Evolutionary conservation across 2,797 vertebrate genomes (phyloP), one percentile per base, ranked within the genome.

Genomic region (Falco berigora): DNA sequence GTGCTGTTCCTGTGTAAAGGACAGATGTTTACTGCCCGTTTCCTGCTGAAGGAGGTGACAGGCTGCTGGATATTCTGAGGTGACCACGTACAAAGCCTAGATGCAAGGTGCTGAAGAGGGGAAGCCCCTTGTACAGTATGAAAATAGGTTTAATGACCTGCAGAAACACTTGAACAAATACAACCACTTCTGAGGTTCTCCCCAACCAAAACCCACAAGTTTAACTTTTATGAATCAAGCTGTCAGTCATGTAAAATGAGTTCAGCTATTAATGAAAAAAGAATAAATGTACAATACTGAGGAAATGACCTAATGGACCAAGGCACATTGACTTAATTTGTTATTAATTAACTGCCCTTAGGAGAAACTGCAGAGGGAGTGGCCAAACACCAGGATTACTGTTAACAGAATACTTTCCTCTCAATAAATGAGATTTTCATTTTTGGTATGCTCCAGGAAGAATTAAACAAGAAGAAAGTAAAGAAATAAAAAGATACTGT

Each of bases 221-320:
- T 81, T 63, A 87, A 90, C 72, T 86, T 79, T 42, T 20, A 79
- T 13, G 32, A 82, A 81, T 88, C 75, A 81, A 78, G 47, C 78
- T 88, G 87, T 93, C 97, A 96, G 69, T 94, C 92, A 95, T 3
- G 72, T 61, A 81, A 96, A 97, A 93, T 69, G 53, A 95, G 88
- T 94, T 88, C 90, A 88, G 46, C 91, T 80, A 87, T 92, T 92
- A 96, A 86, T 90, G 72, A 90, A 96, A 96, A 96, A 96, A 80
- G 71, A 97, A 80, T 96, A 97, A 96, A 95, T 58, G 40, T 47
- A 86, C 71, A 91, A 77, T 76, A 75, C 95, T 58, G 87, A 97
- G 96, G 95, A 97, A 97, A 95, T 97, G 87, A 96, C 88, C 95
- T 95, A 97, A 96, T 81, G 88, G 90, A 90, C 75, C 59, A 63